These are phyloP conservation scores for Hetaerina titia DNA, from an alignment of 2,888 invertebrate species.

Conservation along the genomic window DNA sequence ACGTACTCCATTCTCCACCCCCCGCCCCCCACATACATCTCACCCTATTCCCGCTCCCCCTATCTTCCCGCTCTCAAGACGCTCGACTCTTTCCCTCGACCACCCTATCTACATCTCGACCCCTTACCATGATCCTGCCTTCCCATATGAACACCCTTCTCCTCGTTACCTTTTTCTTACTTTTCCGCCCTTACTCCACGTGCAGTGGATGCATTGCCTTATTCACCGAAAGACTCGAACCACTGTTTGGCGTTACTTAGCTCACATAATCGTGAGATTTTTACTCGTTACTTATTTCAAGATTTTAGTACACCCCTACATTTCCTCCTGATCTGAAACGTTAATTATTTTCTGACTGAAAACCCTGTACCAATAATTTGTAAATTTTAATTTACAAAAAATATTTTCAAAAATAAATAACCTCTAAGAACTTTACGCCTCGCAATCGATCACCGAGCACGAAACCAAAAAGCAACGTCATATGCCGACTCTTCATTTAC, in stretches of 20 bases:
- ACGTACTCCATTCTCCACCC: neutral
- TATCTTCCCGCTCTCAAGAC: no score
- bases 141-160: neutral
- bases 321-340: no score
- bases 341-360: no score
- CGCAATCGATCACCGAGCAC: no score
- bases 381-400: no score
- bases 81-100: neutral
- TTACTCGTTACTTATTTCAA: no score
- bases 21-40: neutral
- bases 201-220: neutral
- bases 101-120: conserved; percentile 9
- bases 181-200: neutral
- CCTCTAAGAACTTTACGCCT: no score
- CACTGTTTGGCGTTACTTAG: neutral
- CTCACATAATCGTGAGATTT: neutral
- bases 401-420: no score
- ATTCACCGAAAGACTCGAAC: neutral
- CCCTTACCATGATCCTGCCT: neutral
- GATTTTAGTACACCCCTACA: no score
- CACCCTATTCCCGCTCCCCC: neutral
- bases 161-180: neutral
- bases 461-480: no score
- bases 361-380: no score
- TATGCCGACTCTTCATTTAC: no score